Percentiles rank a stretch among this genome's conserved stretches.
These are phyloP conservation scores for Phalanger gymnotis DNA, from an alignment of 2,797 vertebrate genomes.

Conservation along the genomic window DNA sequence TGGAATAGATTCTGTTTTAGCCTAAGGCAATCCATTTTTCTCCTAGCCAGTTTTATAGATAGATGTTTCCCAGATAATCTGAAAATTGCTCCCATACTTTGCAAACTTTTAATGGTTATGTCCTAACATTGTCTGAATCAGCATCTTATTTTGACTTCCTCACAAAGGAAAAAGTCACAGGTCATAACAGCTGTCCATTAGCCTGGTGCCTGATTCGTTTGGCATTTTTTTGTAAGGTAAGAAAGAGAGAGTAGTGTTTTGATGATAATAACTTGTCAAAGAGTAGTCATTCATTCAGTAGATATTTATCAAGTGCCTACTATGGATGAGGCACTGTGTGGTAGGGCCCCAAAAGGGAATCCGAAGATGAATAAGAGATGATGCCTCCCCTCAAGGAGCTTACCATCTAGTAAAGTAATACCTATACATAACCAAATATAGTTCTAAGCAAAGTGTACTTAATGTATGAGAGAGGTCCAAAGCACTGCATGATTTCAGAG, in stretches of 20 bases:
- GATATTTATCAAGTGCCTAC: not conserved
- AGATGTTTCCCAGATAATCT: not conserved
- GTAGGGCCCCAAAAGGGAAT: not conserved
- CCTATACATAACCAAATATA: not conserved
- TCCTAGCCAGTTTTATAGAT: not conserved
- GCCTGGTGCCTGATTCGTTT: not conserved
- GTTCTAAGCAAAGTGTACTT: not conserved
- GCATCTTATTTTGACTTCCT: not conserved
- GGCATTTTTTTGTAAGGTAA: not conserved
- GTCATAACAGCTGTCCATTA: not conserved
- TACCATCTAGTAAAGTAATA: not conserved
- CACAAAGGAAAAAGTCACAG: not conserved
- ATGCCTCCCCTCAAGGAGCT: too few relatives aligned
- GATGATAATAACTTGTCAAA: not conserved
- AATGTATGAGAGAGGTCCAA: not conserved
- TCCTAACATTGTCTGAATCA: not conserved
- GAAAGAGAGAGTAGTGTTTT: not conserved
- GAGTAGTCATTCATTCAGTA: not conserved
- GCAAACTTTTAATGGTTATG: not conserved
- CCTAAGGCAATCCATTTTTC: not conserved
- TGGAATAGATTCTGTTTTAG: not conserved
- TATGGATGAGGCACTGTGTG: not conserved
- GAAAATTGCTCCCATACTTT: not conserved
- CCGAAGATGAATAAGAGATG: not conserved
- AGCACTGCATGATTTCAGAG: not conserved